These are phyloP conservation scores for Calidris pugnax DNA, from an alignment of 2,113 vertebrate genomes.

Conservation along the genomic window DNA sequence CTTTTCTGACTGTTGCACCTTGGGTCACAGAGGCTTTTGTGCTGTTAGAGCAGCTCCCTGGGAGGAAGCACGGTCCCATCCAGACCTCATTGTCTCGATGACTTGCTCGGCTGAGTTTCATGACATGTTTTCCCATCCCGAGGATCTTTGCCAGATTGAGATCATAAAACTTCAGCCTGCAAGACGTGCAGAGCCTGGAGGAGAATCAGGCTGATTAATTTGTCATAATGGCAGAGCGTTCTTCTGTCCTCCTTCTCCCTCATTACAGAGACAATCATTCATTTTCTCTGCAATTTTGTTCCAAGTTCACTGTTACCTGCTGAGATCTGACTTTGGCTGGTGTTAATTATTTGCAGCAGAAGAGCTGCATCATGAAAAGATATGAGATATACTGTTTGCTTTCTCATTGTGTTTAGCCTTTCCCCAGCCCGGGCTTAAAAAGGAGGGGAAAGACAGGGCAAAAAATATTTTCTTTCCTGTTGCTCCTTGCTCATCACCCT, in stretches of 20 bases:
- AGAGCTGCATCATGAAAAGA: constrained; percentile 8
- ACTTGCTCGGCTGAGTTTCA: not conserved
- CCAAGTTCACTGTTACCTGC: constrained; percentile 16
- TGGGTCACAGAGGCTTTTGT: not conserved
- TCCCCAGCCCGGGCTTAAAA: not conserved
- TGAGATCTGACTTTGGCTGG: constrained; percentile 33
- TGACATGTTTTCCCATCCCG: not conserved
- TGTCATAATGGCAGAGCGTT: constrained; percentile 24
- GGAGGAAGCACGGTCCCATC: not conserved
- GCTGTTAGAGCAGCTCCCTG: not conserved
- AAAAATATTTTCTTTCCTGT: not conserved
- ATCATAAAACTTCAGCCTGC: not conserved
- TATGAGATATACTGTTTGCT: not conserved
- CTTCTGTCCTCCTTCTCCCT: constrained; percentile 45
- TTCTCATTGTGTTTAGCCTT: not conserved
- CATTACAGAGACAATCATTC: constrained; percentile 34
- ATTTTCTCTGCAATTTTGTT: constrained; percentile 24
- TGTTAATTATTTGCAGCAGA: constrained; percentile 46
- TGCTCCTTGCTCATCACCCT: not conserved
- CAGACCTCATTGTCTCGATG: accelerated
- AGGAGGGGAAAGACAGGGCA: not conserved
- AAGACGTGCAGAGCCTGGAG: not conserved
- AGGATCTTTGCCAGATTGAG: constrained; percentile 20
- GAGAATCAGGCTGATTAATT: constrained; percentile 32
- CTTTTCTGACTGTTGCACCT: not conserved